A percentile compares a stretch with the other conserved stretches of the same genome.
phyloP scores from a whole-genome alignment of 2,113 vertebrate species.

The Pleuronectes platessa region DNA sequence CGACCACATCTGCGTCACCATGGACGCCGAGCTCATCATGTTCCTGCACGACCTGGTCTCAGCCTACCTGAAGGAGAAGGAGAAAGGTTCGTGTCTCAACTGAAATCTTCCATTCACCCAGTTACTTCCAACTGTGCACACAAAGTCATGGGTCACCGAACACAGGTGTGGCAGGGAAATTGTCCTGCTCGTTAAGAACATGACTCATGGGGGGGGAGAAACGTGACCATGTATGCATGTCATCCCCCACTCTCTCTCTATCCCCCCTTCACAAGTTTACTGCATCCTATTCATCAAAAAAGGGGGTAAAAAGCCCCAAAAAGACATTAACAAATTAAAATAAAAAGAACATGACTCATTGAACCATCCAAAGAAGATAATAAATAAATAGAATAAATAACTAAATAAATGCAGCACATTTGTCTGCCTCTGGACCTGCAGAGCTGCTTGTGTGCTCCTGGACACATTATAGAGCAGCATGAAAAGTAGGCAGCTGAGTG shows the following conservation, averaged over 20 bases:
- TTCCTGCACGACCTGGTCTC: constrained; percentile 98
- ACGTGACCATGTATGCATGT: too few species aligned
- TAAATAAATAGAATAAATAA: not conserved
- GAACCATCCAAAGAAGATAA: not conserved
- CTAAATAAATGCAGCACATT: not conserved
- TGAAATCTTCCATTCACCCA: not conserved
- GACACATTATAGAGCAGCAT: constrained; percentile 27
- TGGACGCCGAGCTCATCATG: constrained; percentile 99
- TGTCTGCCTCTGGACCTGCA: constrained; percentile 5
- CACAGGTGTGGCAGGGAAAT: not conserved
- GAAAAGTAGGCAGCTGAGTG: constrained; percentile 31
- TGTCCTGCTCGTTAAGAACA: not conserved
- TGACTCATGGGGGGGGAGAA: not conserved
- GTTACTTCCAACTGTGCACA: not conserved
- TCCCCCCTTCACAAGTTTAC: too few species aligned
- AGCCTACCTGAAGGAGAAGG: constrained; percentile 98
- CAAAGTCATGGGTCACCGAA: not conserved
- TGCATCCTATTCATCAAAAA: too few species aligned
- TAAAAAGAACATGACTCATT: constrained; percentile 7
- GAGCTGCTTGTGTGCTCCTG: constrained; percentile 21
- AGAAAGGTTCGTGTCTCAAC: constrained; percentile 87
- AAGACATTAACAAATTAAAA: too few species aligned
- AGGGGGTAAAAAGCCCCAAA: too few species aligned
- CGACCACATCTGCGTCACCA: constrained; percentile 99
- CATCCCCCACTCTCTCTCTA: too few species aligned